phyloP scores from a whole-genome alignment of 2,797 vertebrate species.

The Atherinosoma microstoma region DNA sequence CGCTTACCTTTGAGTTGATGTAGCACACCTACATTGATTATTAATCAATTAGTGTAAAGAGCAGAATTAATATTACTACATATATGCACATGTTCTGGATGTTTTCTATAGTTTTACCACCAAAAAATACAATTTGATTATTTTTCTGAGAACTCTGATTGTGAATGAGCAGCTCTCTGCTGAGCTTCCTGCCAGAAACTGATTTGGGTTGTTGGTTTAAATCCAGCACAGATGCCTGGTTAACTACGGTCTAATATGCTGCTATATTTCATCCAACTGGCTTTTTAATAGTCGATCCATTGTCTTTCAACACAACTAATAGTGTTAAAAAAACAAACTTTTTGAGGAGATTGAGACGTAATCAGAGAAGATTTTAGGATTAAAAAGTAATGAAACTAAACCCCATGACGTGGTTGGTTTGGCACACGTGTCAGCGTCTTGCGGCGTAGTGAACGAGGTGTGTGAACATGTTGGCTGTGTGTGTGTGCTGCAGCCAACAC shows the following conservation, averaged over 20 bases:
- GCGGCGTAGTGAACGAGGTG: background rate
- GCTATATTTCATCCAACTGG: constrained; percentile 37
- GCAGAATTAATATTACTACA: no score
- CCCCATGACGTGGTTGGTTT: background rate
- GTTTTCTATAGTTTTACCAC: no score
- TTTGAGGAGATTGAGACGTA: background rate
- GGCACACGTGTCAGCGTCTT: background rate
- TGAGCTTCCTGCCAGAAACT: constrained; percentile 24
- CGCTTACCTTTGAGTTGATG: background rate
- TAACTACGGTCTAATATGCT: constrained; percentile 31
- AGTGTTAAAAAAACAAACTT: background rate
- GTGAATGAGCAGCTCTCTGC: constrained; percentile 8
- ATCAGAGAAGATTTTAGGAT: background rate
- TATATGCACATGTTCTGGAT: background rate
- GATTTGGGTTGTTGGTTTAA: constrained; percentile 51
- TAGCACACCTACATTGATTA: background rate
- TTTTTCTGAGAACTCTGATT: background rate
- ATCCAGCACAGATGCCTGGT: constrained; percentile 60
- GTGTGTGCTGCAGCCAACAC: background rate
- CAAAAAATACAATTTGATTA: background rate
- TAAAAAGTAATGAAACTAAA: background rate
- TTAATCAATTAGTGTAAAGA: no score
- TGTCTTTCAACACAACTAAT: background rate
- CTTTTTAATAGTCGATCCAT: constrained; percentile 28
- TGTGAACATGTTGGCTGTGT: background rate